These are phyloP conservation scores for Oscarella lobularis DNA, from an alignment of 37 sponge, comb jelly and placozoan species.

Conservation along the genomic window DNA sequence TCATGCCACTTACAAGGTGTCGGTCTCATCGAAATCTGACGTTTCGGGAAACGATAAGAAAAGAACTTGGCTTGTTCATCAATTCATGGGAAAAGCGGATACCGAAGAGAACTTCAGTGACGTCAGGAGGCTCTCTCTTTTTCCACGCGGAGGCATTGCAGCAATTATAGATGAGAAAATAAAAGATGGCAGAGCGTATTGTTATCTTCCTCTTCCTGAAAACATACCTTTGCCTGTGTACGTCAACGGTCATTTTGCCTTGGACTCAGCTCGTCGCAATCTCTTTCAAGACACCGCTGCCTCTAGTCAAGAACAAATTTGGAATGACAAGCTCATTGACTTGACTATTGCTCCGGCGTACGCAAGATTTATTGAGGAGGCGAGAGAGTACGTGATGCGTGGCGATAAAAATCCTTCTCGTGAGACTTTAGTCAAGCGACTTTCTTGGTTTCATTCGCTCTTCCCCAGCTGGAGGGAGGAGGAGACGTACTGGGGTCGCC, in stretches of 20 bases:
- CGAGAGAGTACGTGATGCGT: not conserved
- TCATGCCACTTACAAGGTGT: too few relatives aligned
- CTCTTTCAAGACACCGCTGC: conserved; percentile 15
- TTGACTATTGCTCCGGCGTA: not conserved
- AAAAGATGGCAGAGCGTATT: conserved; percentile 29
- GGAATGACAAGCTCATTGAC: not conserved
- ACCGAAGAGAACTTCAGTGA: not conserved
- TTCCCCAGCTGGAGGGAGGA: not conserved
- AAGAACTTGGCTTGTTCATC: not conserved
- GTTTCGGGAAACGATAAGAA: too few relatives aligned
- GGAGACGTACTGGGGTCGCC: not conserved
- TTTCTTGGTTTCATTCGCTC: not conserved
- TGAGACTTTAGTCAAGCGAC: not conserved
- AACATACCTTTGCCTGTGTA: conserved; percentile 34
- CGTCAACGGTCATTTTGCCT: conserved; percentile 56
- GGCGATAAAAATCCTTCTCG: not conserved
- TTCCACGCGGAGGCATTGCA: conserved; percentile 8
- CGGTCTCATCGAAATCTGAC: too few relatives aligned
- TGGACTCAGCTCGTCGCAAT: conserved; percentile 34
- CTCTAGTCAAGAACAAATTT: too few relatives aligned
- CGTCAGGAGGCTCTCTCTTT: not conserved
- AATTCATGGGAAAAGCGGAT: not conserved
- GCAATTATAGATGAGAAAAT: not conserved
- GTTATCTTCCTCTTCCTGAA: conserved; percentile 56
- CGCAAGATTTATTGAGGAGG: not conserved